phyloP scores from a whole-genome alignment of 2,113 vertebrate species.

The Sinocyclocheilus rhinocerous region DNA sequence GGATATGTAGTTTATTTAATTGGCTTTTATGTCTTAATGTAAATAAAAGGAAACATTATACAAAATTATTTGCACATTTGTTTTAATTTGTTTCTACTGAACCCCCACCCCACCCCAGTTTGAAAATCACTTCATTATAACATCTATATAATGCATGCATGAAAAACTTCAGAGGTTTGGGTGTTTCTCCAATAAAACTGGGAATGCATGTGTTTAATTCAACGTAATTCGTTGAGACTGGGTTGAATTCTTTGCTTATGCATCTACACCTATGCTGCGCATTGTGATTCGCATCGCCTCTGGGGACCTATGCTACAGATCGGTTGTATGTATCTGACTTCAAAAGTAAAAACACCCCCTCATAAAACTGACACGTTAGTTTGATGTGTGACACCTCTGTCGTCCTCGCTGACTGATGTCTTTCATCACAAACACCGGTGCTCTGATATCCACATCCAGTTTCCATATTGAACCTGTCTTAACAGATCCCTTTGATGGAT shows the following conservation, averaged over 20 bases:
- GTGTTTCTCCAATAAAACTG: neutral
- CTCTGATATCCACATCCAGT: conserved; percentile 55
- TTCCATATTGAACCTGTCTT: conserved; percentile 40
- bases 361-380: conserved; percentile 63
- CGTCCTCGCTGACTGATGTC: conserved; percentile 61
- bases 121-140: no score
- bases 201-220: neutral
- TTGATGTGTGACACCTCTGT: conserved; percentile 62
- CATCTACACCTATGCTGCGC: neutral
- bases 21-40: no score
- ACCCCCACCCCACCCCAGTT: no score
- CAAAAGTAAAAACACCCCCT: conserved; percentile 48
- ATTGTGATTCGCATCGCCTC: neutral
- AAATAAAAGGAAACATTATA: no score
- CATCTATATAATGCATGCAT: no score
- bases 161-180: neutral
- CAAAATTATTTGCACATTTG: no score
- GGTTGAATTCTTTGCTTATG: neutral
- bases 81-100: no score
- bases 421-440: conserved; percentile 49
- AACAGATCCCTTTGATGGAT: conserved; percentile 47
- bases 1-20: no score
- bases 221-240: no score
- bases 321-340: conserved; percentile 38
- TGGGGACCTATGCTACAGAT: conserved; percentile 44